Evolutionary conservation across 2,113 vertebrate species (phyloP).

Genomic region (Perognathus longimembris): DNA sequence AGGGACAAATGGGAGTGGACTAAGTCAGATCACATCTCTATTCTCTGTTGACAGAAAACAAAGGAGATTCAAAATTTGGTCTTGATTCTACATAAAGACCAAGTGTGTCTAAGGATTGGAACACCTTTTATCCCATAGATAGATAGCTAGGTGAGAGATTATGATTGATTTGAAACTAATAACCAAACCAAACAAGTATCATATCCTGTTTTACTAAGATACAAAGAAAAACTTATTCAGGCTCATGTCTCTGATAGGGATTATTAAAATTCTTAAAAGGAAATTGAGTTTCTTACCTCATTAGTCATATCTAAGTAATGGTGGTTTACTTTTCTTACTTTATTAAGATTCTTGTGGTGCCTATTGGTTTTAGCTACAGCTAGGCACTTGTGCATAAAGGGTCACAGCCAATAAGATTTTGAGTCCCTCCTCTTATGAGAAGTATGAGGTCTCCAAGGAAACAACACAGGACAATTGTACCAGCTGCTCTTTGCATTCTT

Average conservation of each 20-base stretch:
- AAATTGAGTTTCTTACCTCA: slow-evolving; percentile 30
- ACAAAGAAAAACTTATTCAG: background rate
- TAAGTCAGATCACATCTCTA: background rate
- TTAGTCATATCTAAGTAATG: slow-evolving; percentile 18
- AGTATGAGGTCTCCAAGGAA: slow-evolving; percentile 63
- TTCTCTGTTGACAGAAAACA: slow-evolving; percentile 14
- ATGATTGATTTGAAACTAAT: background rate
- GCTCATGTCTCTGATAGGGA: background rate
- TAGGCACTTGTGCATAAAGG: slow-evolving; percentile 10
- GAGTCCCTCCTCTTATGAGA: slow-evolving; percentile 16
- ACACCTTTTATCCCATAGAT: background rate
- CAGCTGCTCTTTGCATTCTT: slow-evolving; percentile 63
- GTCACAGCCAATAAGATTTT: slow-evolving; percentile 39
- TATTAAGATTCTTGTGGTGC: background rate
- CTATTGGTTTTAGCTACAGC: slow-evolving; percentile 15
- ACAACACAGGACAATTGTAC: slow-evolving; percentile 56
- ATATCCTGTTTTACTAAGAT: background rate
- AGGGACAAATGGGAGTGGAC: background rate
- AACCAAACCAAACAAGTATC: slow-evolving; percentile 12
- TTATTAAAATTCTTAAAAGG: slow-evolving; percentile 14
- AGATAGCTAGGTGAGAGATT: background rate
- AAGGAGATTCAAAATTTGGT: background rate
- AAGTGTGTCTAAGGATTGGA: background rate
- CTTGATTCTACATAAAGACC: background rate
- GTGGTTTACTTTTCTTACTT: slow-evolving; percentile 23